These are phyloP conservation scores for Apogon talboti DNA, from an alignment of 2,797 vertebrate species.

Conservation along the genomic window DNA sequence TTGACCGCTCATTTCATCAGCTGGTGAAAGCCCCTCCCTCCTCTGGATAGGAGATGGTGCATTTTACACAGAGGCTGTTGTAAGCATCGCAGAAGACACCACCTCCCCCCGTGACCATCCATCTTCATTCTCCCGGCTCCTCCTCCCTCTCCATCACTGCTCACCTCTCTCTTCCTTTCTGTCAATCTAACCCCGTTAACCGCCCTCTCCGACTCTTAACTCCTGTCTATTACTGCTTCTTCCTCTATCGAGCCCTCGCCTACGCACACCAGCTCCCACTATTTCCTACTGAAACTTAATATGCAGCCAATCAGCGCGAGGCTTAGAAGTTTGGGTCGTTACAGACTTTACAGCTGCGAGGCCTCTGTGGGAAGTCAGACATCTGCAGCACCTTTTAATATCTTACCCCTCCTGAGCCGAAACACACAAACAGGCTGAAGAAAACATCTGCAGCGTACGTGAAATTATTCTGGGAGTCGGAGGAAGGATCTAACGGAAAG, in stretches of 20 bases:
- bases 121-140: slow-evolving; percentile 23
- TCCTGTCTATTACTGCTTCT: slow-evolving; percentile 38
- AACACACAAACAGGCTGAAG: slow-evolving; percentile 56
- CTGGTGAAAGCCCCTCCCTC: slow-evolving; percentile 24
- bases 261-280: slow-evolving; percentile 43
- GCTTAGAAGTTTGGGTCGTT: slow-evolving; percentile 61
- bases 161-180: slow-evolving; percentile 36
- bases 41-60: slow-evolving; percentile 22
- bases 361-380: slow-evolving; percentile 60
- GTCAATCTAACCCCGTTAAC: slow-evolving; percentile 48
- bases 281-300: slow-evolving; percentile 67
- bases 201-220: slow-evolving; percentile 20
- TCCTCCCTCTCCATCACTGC: slow-evolving; percentile 9
- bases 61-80: slow-evolving; percentile 32
- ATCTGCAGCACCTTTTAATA: slow-evolving; percentile 77
- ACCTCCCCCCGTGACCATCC: slow-evolving; percentile 34
- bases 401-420: slow-evolving; percentile 47
- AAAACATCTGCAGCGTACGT: slow-evolving; percentile 67
- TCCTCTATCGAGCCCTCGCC: slow-evolving; percentile 31
- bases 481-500: slow-evolving; percentile 45
- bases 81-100: slow-evolving; percentile 32
- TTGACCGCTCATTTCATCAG: slow-evolving; percentile 11
- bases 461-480: slow-evolving; percentile 68
- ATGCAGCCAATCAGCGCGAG: slow-evolving; percentile 66
- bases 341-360: slow-evolving; percentile 76